phyloP scores from a whole-genome alignment of 2,797 vertebrate genomes.

The Hippocampus kuda region DNA sequence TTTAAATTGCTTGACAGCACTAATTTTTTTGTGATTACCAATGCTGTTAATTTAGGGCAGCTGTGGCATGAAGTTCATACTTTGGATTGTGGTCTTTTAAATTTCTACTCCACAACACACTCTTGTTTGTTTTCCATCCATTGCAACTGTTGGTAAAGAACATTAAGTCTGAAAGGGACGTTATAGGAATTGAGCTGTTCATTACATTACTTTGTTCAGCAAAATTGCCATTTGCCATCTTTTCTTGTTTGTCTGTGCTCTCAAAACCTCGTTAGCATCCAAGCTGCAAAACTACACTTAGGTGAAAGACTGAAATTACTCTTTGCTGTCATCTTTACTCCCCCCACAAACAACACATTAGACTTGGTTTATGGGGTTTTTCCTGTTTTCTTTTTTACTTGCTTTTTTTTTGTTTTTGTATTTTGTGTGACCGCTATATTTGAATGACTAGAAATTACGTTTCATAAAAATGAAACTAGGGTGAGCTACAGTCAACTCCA shows the following conservation, averaged over 20 bases:
- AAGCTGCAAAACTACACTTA: conserved; percentile 26
- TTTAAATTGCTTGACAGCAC: too few species aligned
- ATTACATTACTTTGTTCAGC: conserved; percentile 6
- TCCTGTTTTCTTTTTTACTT: not conserved
- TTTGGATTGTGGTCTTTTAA: not conserved
- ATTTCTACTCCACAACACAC: not conserved
- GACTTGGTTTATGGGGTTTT: not conserved
- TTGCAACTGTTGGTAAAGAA: conserved; percentile 11
- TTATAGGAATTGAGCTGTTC: conserved; percentile 2
- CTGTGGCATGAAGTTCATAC: not conserved
- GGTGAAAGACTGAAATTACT: conserved; percentile 18
- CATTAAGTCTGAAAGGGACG: not conserved
- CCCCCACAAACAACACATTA: not conserved
- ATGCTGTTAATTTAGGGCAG: not conserved
- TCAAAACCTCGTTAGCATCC: conserved; percentile 38
- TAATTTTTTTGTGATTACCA: not conserved
- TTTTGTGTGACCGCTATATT: not conserved
- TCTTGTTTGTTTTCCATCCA: conserved; percentile 30
- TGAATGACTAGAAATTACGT: not conserved
- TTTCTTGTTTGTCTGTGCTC: conserved; percentile 29
- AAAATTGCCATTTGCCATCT: conserved; percentile 26
- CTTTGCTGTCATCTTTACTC: conserved; percentile 4
- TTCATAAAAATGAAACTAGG: not conserved
- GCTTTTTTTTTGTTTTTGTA: not conserved
- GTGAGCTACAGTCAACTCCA: not conserved